phyloP scores from a whole-genome alignment of 2,797 vertebrate genomes.

The Coilia nasus region DNA sequence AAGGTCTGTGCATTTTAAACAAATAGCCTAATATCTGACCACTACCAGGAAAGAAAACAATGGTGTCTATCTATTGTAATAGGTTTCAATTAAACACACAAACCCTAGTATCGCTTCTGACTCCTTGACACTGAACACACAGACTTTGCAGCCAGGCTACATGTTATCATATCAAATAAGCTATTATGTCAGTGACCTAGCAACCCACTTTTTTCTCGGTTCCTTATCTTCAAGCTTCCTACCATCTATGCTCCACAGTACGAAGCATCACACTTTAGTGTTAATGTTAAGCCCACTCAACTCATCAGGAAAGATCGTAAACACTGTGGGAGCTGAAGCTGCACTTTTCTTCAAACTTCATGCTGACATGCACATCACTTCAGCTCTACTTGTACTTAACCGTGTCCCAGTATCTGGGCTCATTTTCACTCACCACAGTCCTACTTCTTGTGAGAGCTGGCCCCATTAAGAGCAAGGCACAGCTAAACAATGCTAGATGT shows the following conservation, averaged over 20 bases:
- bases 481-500: not conserved
- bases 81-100: not conserved
- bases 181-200: not conserved
- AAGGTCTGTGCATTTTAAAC: not conserved
- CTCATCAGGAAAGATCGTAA: not conserved
- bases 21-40: not conserved
- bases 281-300: not conserved
- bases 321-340: not conserved
- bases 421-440: not conserved
- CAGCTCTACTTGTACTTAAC: not conserved
- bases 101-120: not conserved
- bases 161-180: not conserved
- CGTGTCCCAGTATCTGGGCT: not conserved
- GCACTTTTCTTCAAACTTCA: not conserved
- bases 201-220: not conserved
- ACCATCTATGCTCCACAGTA: not conserved
- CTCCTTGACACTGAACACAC: not conserved
- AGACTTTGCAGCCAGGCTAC: not conserved
- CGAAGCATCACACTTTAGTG: not conserved
- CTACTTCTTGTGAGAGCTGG: not conserved
- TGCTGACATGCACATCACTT: not conserved
- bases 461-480: not conserved
- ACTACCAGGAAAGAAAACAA: not conserved
- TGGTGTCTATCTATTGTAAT: not conserved
- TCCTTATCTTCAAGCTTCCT: not conserved